A percentile compares a stretch with the other conserved stretches of the same genome.
Conservation (phyloP, 2,797 vertebrate genomes). For the Coregonus suidteri region DNA sequence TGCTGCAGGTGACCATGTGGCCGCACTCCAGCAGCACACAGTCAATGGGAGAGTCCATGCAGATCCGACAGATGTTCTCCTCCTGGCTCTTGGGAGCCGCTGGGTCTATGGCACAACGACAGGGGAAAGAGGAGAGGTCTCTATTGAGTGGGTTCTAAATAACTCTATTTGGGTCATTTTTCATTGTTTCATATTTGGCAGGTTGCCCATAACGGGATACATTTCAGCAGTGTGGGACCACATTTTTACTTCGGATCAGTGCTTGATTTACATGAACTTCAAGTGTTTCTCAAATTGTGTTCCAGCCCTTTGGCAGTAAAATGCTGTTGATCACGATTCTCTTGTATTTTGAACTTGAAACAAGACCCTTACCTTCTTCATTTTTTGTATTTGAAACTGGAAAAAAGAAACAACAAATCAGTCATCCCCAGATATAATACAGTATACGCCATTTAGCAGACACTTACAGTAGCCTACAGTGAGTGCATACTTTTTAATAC, state of each 20-base stretch:
- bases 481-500: background rate
- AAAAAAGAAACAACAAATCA: constrained; percentile 59
- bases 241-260: background rate
- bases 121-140: background rate
- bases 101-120: constrained; percentile 46
- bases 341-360: background rate
- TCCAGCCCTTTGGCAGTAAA: background rate
- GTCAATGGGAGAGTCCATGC: constrained; percentile 87
- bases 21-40: constrained; percentile 88
- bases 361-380: constrained; percentile 70
- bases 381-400: constrained; percentile 75
- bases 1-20: constrained; percentile 91
- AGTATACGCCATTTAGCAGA: background rate
- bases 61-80: constrained; percentile 87
- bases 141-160: constrained; percentile 36
- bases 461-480: background rate
- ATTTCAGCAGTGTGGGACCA: background rate
- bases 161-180: background rate
- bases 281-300: background rate
- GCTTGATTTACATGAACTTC: background rate
- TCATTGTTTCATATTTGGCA: background rate
- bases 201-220: background rate
- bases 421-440: background rate
- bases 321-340: background rate
- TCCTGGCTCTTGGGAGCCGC: constrained; percentile 66